Percentiles rank a stretch among this genome's conserved stretches.
Evolutionary conservation across 30 jellyfish, hydroid and myxozoan species (phyloP).

Genomic region (Hydractinia symbiolongicarpus): DNA sequence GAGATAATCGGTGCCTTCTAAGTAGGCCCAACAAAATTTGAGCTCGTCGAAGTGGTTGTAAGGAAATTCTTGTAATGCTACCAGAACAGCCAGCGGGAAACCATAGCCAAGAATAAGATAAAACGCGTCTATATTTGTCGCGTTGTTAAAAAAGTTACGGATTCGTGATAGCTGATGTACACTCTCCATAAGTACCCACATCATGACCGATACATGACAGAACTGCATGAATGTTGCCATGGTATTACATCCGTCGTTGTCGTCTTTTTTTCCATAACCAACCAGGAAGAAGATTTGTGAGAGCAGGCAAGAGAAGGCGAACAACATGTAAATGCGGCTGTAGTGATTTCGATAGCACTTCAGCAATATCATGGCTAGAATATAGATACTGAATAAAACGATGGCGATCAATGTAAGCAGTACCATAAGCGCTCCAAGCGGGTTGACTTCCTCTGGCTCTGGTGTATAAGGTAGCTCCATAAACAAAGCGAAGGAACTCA

Average conservation of each 20-base stretch:
- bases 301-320: constrained; percentile 54
- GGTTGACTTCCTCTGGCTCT: constrained; percentile 61
- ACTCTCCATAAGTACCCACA: constrained; percentile 76
- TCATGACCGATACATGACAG: constrained; percentile 68
- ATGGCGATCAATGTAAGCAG: constrained; percentile 50
- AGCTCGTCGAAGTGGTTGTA: constrained; percentile 44
- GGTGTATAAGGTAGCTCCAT: constrained; percentile 73
- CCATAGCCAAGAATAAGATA: constrained; percentile 83
- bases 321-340: constrained; percentile 71
- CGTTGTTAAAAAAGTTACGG: constrained; percentile 71
- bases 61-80: constrained; percentile 67
- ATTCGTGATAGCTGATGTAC: constrained; percentile 83
- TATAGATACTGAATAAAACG: constrained; percentile 34
- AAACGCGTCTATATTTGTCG: constrained; percentile 72
- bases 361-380: constrained; percentile 45
- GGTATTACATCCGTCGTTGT: constrained; percentile 56
- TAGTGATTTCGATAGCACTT: constrained; percentile 54
- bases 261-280: constrained; percentile 42
- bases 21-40: constrained; percentile 80
- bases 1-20: constrained; percentile 60
- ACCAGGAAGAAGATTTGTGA: constrained; percentile 55
- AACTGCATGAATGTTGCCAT: constrained; percentile 57
- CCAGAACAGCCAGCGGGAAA: constrained; percentile 64
- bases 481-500: constrained; percentile 72
- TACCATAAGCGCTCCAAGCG: constrained; percentile 51